These are phyloP conservation scores for Melospiza georgiana DNA, from an alignment of 2,113 vertebrate species.

Conservation along the genomic window DNA sequence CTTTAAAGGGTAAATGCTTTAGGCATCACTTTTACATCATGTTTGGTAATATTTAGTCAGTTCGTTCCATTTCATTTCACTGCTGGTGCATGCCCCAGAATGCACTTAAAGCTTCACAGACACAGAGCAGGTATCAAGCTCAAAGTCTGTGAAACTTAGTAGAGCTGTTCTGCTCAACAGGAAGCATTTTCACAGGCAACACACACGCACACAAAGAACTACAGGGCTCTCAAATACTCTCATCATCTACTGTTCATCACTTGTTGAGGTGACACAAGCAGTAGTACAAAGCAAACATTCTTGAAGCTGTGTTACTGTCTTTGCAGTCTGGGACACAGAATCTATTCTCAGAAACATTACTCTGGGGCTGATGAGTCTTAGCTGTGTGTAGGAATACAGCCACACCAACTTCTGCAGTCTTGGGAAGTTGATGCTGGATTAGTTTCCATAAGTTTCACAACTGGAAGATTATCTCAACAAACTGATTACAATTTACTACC, in stretches of 20 bases:
- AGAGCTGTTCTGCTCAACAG: not conserved
- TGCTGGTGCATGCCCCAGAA: not conserved
- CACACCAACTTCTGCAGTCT: not conserved
- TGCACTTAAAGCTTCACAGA: not conserved
- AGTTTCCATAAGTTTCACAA: not conserved
- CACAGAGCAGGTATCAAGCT: not conserved
- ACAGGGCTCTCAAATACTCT: not conserved
- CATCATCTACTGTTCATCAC: not conserved
- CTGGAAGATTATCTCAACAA: not conserved
- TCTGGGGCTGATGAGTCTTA: not conserved
- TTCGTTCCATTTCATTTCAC: not conserved
- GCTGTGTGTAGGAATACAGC: not conserved
- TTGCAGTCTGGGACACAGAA: not conserved
- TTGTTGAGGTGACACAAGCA: not conserved
- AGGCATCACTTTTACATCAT: not conserved
- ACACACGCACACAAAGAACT: not conserved
- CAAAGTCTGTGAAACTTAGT: not conserved
- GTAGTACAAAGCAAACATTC: not conserved
- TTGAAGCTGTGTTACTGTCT: not conserved
- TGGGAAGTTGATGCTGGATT: not conserved
- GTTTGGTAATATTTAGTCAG: not conserved
- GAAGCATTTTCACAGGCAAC: not conserved
- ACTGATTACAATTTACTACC: not conserved
- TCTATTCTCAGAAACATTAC: not conserved
- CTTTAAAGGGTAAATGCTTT: not conserved